phyloP scores from a whole-genome alignment of 2,888 invertebrate species.

The Volucella inanis region DNA sequence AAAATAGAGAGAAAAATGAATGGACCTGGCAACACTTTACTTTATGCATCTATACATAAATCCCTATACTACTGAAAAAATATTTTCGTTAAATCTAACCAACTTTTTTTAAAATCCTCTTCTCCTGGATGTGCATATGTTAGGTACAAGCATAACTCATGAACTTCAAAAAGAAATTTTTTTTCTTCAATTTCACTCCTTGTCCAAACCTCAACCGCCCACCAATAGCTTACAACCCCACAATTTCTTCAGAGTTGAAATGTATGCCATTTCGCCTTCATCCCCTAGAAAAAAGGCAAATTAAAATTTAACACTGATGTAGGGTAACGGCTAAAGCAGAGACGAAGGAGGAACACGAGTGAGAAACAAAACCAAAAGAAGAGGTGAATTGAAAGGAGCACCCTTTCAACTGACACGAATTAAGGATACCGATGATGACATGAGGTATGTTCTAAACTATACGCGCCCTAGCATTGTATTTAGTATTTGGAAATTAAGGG shows the following conservation, averaged over 20 bases:
- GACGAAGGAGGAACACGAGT: not conserved
- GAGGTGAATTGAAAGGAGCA: not conserved
- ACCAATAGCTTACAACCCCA: not conserved
- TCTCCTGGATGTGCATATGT: slow-evolving; percentile 2
- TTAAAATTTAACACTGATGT: slow-evolving; percentile 33
- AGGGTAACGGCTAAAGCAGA: not conserved
- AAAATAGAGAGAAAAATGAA: too few species aligned
- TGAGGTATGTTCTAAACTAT: not conserved
- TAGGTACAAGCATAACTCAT: too few species aligned
- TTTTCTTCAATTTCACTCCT: not conserved
- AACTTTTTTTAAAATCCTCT: slow-evolving; percentile 15
- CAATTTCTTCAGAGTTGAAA: slow-evolving; percentile 1
- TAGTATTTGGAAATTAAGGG: not conserved
- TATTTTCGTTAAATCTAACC: slow-evolving; percentile 23
- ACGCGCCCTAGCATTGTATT: not conserved
- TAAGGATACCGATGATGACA: slow-evolving; percentile 24
- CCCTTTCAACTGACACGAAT: slow-evolving; percentile 31
- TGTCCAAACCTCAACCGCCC: too few species aligned
- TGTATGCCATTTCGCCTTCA: slow-evolving; percentile 26
- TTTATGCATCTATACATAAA: too few species aligned
- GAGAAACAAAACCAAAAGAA: not conserved
- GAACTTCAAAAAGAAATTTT: slow-evolving; percentile 32
- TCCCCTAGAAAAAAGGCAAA: slow-evolving; percentile 26
- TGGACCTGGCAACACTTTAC: too few species aligned
- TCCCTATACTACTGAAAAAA: not conserved